Conservation (phyloP, 1,140 invertebrate genomes). For the Sycophila sp. region DNA sequence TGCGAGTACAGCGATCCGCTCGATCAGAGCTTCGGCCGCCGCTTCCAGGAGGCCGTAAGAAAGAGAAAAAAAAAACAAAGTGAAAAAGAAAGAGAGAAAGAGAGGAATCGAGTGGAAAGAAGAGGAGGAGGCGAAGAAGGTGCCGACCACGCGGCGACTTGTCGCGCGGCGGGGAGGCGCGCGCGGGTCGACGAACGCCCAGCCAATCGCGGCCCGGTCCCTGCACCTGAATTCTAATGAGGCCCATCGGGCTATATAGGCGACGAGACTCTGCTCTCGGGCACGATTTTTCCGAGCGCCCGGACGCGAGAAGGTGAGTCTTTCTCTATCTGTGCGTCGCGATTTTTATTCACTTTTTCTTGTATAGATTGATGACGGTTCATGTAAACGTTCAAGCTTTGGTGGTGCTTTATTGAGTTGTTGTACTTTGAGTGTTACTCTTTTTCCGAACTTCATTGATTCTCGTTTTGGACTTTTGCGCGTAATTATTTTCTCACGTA, state of each 20-base stretch:
- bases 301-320: slow-evolving; percentile 57
- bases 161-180: background rate
- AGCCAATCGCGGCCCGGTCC: slow-evolving; percentile 57
- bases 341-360: no score
- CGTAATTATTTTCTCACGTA: no score
- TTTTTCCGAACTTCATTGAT: no score
- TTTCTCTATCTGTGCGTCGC: slow-evolving; percentile 1
- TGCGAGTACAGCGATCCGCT: background rate
- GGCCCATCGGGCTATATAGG: slow-evolving; percentile 62
- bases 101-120: background rate
- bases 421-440: no score
- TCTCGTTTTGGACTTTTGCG: no score
- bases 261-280: slow-evolving; percentile 48
- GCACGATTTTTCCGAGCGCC: slow-evolving; percentile 57
- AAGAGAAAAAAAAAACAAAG: background rate
- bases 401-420: background rate
- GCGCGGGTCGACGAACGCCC: slow-evolving; percentile 59
- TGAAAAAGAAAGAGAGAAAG: background rate
- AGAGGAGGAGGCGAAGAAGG: background rate
- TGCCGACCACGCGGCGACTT: background rate
- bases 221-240: slow-evolving; percentile 65
- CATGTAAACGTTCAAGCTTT: no score
- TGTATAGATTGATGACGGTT: no score
- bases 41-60: background rate
- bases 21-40: background rate